Conservation (phyloP, 2,797 vertebrate genomes). For the Siniperca undulata region DNA sequence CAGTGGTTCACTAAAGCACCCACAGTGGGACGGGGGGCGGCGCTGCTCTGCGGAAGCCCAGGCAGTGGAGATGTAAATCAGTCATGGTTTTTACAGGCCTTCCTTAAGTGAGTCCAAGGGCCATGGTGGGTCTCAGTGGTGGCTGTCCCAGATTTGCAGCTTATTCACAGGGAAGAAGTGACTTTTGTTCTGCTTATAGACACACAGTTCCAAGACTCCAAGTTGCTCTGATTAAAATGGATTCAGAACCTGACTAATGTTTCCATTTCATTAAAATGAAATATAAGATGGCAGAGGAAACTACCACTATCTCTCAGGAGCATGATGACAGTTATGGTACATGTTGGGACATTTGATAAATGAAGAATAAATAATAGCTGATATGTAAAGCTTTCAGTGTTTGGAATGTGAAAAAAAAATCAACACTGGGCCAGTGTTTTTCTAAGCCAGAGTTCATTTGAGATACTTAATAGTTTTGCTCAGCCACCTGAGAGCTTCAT, state of each 20-base stretch:
- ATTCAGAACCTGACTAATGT: conserved; percentile 38
- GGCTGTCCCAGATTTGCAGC: conserved; percentile 71
- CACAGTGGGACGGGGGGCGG: conserved; percentile 59
- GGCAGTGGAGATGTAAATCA: conserved; percentile 82
- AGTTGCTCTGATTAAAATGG: conserved; percentile 47
- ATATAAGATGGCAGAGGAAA: conserved; percentile 19
- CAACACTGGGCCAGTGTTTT: neutral
- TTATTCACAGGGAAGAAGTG: conserved; percentile 71
- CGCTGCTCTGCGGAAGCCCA: conserved; percentile 69
- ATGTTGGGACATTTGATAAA: conserved; percentile 19
- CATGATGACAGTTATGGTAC: neutral
- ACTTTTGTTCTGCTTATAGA: conserved; percentile 77
- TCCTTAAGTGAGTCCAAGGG: conserved; percentile 78
- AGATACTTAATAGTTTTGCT: neutral
- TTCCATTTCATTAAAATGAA: conserved; percentile 50
- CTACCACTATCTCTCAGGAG: neutral
- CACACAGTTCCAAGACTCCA: conserved; percentile 40
- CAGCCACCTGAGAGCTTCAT: neutral
- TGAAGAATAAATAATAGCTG: neutral
- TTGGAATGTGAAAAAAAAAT: neutral
- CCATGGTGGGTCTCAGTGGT: conserved; percentile 64
- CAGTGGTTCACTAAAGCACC: conserved; percentile 61
- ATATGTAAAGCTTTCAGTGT: neutral
- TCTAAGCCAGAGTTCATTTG: conserved; percentile 6
- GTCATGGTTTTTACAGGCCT: conserved; percentile 82